phyloP scores from a whole-genome alignment of 2,888 invertebrate genomes.

The Phytoseiulus persimilis region DNA sequence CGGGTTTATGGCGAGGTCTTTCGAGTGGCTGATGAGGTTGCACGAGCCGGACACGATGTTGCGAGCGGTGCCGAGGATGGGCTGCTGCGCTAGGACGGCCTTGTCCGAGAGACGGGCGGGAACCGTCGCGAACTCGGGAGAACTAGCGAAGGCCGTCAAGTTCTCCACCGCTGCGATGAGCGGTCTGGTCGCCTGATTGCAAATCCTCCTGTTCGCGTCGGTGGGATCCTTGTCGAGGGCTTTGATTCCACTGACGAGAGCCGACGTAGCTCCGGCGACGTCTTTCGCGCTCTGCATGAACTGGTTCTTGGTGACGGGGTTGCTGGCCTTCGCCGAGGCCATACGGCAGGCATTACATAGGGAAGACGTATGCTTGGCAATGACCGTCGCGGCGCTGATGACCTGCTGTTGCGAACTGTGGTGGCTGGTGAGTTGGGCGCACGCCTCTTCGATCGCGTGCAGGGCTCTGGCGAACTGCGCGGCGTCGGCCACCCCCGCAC shows the following conservation, averaged over 20 bases:
- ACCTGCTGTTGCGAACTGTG: constrained; percentile 66
- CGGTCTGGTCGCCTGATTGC: constrained; percentile 65
- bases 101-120: constrained; percentile 81
- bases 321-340: constrained; percentile 79
- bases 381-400: constrained; percentile 78
- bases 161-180: constrained; percentile 81
- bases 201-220: constrained; percentile 46
- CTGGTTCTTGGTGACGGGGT: constrained; percentile 85
- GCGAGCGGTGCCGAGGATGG: constrained; percentile 72
- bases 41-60: constrained; percentile 74
- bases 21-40: constrained; percentile 81
- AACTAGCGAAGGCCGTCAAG: constrained; percentile 82
- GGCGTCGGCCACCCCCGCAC: constrained; percentile 79
- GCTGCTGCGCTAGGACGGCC: constrained; percentile 73
- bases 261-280: constrained; percentile 88
- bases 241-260: constrained; percentile 83
- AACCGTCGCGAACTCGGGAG: constrained; percentile 82
- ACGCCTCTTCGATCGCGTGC: constrained; percentile 80
- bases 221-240: constrained; percentile 43
- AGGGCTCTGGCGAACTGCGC: constrained; percentile 77
- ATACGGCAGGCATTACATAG: constrained; percentile 88
- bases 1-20: constrained; percentile 75
- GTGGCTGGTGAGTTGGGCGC: constrained; percentile 64
- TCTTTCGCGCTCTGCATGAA: constrained; percentile 96
- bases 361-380: constrained; percentile 90